Evolutionary conservation across 2,888 invertebrate species (phyloP).

Genomic region (Heliconius cydno): DNA sequence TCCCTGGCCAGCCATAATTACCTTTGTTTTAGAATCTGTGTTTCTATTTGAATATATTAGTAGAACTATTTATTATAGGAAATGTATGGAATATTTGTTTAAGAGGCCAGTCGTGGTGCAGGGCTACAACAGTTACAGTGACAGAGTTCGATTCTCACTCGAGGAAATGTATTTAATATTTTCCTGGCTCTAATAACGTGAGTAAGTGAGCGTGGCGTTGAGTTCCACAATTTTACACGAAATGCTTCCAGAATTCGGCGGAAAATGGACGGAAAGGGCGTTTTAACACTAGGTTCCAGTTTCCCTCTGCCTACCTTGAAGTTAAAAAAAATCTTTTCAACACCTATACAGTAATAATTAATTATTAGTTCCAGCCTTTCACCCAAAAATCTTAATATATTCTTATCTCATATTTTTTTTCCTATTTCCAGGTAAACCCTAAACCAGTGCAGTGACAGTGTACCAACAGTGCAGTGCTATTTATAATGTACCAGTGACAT

Average conservation of each 20-base stretch:
- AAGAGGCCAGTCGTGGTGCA: not conserved
- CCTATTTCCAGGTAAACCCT: constrained; percentile 54
- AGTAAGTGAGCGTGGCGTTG: not conserved
- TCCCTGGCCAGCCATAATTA: not conserved
- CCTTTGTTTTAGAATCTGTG: constrained; percentile 1
- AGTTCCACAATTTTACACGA: not conserved
- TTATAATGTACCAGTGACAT: constrained; percentile 67
- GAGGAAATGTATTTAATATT: not conserved
- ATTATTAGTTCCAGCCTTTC: no score
- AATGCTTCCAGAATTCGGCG: no score
- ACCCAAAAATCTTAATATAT: no score
- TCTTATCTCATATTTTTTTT: not conserved
- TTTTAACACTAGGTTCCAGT: no score
- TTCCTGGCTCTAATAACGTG: not conserved
- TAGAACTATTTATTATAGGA: not conserved
- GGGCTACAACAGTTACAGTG: no score
- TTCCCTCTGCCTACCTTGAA: no score
- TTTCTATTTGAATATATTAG: not conserved
- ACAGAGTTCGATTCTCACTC: no score
- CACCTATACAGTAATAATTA: no score
- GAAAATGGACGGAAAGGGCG: no score
- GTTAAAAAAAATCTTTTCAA: no score
- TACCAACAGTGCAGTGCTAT: constrained; percentile 41
- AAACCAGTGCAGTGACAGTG: constrained; percentile 47
- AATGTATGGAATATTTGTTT: not conserved